phyloP scores from a whole-genome alignment of 1,140 invertebrate species.

The Halictus rubicundus region DNA sequence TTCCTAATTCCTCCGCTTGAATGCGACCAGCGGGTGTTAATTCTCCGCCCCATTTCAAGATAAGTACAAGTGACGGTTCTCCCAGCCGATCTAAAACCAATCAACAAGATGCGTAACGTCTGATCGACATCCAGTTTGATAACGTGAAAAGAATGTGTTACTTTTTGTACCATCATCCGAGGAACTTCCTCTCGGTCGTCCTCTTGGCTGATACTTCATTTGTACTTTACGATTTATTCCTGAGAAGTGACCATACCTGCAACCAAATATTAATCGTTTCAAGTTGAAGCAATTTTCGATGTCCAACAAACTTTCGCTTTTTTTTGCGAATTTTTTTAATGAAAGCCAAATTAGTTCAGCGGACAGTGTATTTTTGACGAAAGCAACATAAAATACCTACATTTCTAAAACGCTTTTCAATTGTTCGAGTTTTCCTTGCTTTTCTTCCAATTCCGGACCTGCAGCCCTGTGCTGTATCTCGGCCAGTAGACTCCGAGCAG shows the following conservation, averaged over 20 bases:
- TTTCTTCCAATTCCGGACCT: slow-evolving; percentile 97
- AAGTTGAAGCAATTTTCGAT: no score
- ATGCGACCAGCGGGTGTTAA: slow-evolving; percentile 98
- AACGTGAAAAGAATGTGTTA: slow-evolving; percentile 64
- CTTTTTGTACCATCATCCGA: slow-evolving; percentile 94
- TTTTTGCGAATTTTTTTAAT: no score
- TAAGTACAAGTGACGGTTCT: slow-evolving; percentile 95
- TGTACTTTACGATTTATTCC: slow-evolving; percentile 99
- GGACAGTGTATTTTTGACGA: background rate
- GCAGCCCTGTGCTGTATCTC: slow-evolving; percentile 92
- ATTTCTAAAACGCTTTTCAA: slow-evolving; percentile 99
- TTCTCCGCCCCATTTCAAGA: slow-evolving; percentile 99
- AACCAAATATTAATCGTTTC: slow-evolving; percentile 20
- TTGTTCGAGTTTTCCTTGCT: slow-evolving; percentile 98
- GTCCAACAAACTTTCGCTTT: no score
- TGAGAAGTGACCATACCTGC: slow-evolving; percentile 99
- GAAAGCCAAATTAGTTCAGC: no score
- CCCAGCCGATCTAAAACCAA: slow-evolving; percentile 86
- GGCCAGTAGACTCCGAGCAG: slow-evolving; percentile 91
- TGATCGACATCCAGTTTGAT: background rate
- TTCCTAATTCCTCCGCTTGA: slow-evolving; percentile 98
- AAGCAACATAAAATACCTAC: slow-evolving; percentile 83
- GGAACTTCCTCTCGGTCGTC: slow-evolving; percentile 94
- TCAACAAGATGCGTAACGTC: background rate
- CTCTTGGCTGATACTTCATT: slow-evolving; percentile 99